These are phyloP conservation scores for Eurois occulta DNA, from an alignment of 2,888 invertebrate species.

Conservation along the genomic window DNA sequence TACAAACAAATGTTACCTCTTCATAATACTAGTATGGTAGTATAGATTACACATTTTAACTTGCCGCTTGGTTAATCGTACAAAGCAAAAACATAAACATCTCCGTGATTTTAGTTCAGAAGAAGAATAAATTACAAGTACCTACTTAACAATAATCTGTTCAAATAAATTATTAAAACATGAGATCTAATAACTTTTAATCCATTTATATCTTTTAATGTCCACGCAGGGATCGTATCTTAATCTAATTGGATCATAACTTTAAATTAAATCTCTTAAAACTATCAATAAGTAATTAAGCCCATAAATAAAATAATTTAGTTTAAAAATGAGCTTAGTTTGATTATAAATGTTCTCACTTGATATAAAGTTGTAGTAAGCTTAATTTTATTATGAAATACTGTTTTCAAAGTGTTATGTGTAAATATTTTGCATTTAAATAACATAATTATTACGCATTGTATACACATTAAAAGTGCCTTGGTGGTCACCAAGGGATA, in stretches of 20 bases:
- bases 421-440: conserved; percentile 1
- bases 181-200: conserved; percentile 5
- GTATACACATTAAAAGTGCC: background rate
- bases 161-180: conserved; percentile 22
- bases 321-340: conserved; percentile 20
- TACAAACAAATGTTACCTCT: no score
- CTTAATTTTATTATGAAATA: conserved; percentile 10
- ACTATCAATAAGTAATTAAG: conserved; percentile 36
- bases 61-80: background rate
- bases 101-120: background rate
- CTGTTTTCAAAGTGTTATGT: background rate
- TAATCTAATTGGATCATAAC: conserved; percentile 43
- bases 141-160: background rate
- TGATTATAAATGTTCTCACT: background rate
- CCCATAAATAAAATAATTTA: conserved; percentile 15
- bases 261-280: conserved; percentile 34
- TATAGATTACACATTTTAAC: background rate
- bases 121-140: background rate
- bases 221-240: conserved; percentile 9
- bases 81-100: background rate
- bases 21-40: no score
- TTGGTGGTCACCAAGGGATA: no score
- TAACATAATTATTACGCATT: background rate
- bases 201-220: conserved; percentile 32
- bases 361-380: conserved; percentile 2